Evolutionary conservation across 2,888 invertebrate genomes (phyloP).

Genomic region (Hypomecis punctinalis): DNA sequence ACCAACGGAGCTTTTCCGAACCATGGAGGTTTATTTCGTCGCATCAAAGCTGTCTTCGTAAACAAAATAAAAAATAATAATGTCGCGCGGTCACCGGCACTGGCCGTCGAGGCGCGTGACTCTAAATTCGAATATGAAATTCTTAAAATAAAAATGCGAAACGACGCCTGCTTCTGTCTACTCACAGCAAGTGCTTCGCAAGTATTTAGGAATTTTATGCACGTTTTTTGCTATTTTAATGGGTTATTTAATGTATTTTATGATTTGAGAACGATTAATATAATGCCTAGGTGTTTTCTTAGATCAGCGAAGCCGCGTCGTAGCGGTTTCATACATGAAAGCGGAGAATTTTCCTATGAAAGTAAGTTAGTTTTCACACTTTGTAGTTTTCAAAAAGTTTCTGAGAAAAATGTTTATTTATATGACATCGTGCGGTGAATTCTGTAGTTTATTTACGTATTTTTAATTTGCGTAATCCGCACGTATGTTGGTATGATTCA

Average conservation of each 20-base stretch:
- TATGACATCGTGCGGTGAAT: not conserved
- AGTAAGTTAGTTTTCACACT: conserved; percentile 55
- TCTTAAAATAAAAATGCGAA: conserved; percentile 67
- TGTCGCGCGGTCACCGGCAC: conserved; percentile 49
- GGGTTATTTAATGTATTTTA: conserved; percentile 24
- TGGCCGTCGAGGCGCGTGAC: conserved; percentile 59
- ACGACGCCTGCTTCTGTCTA: conserved; percentile 71
- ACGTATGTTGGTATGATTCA: conserved; percentile 9
- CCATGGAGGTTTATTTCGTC: conserved; percentile 54
- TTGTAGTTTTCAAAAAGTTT: conserved; percentile 18
- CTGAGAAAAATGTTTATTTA: conserved; percentile 8
- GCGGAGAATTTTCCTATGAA: conserved; percentile 57
- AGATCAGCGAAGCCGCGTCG: conserved; percentile 64
- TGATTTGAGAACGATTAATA: conserved; percentile 42
- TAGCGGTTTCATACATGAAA: conserved; percentile 68
- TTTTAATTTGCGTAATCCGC: not conserved
- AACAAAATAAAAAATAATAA: conserved; percentile 49
- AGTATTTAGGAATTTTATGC: conserved; percentile 56
- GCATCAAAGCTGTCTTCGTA: conserved; percentile 53
- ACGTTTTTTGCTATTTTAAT: conserved; percentile 33
- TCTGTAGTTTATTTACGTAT: conserved; percentile 5
- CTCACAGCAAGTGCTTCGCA: conserved; percentile 76
- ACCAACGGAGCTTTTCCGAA: conserved; percentile 61
- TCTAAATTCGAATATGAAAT: conserved; percentile 67
- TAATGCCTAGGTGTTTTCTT: conserved; percentile 77